phyloP scores from a whole-genome alignment of 2,797 vertebrate genomes.

The Luscinia megarhynchos region DNA sequence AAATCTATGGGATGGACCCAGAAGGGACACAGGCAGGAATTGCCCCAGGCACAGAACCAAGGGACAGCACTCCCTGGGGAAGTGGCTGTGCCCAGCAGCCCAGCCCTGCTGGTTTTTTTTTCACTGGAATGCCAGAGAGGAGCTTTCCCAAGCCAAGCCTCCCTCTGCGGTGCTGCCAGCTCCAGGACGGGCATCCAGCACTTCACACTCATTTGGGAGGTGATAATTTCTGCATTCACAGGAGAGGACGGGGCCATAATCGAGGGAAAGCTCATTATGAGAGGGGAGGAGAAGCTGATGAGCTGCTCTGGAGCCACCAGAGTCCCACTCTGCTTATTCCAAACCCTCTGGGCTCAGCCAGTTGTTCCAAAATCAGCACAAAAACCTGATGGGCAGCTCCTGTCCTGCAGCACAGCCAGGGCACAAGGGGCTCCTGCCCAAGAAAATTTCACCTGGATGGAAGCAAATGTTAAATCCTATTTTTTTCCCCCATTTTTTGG shows the following conservation, averaged over 20 bases:
- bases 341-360: neutral
- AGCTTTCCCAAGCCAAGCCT: too few relatives aligned
- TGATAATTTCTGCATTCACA: conserved; percentile 41
- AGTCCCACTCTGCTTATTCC: neutral
- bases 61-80: too few relatives aligned
- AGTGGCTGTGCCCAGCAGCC: too few relatives aligned
- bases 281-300: neutral
- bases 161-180: neutral
- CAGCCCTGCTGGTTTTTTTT: neutral
- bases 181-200: neutral
- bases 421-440: accelerated
- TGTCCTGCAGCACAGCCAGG: neutral
- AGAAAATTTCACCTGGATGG: neutral
- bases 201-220: conserved; percentile 10
- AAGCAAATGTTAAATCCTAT: neutral
- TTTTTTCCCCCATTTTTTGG: accelerated
- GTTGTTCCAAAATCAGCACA: neutral
- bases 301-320: neutral
- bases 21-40: too few relatives aligned
- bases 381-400: neutral
- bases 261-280: neutral
- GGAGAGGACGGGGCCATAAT: neutral
- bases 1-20: too few relatives aligned
- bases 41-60: too few relatives aligned
- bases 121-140: accelerated